Percentiles rank a stretch among this genome's conserved stretches.
Conservation (phyloP, 1,140 invertebrate species). For the Drosophila eugracilis region DNA sequence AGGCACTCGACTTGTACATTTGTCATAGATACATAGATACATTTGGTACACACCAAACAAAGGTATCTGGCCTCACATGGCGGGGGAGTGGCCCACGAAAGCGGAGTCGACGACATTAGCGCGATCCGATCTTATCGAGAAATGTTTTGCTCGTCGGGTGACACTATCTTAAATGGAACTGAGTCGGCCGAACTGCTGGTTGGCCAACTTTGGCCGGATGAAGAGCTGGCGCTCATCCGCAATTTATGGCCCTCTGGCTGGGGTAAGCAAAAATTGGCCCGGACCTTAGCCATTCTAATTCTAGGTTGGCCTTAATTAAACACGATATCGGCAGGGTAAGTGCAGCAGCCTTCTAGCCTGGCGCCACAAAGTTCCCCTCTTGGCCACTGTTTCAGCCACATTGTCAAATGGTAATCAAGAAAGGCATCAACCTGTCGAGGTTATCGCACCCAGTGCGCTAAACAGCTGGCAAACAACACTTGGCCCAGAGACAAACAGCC, state of each 20-base stretch:
- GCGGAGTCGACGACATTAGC: slow-evolving; percentile 19
- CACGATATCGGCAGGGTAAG: slow-evolving; percentile 64
- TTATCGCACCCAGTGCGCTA: slow-evolving; percentile 53
- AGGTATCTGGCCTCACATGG: slow-evolving; percentile 49
- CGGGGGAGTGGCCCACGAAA: slow-evolving; percentile 49
- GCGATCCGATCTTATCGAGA: slow-evolving; percentile 63
- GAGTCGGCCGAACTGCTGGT: slow-evolving; percentile 24
- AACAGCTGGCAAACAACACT: slow-evolving; percentile 22
- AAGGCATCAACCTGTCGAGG: slow-evolving; percentile 68
- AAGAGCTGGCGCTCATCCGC: slow-evolving; percentile 54
- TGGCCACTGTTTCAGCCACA: slow-evolving; percentile 8
- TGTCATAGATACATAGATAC: slow-evolving; percentile 75
- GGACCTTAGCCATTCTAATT: slow-evolving; percentile 30
- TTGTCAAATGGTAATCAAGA: slow-evolving; percentile 64
- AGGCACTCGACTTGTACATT: slow-evolving; percentile 68
- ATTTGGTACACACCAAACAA: slow-evolving; percentile 44
- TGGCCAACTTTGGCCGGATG: slow-evolving; percentile 21
- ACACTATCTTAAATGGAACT: slow-evolving; percentile 67
- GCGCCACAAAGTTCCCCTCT: slow-evolving; percentile 39
- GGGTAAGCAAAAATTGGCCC: slow-evolving; percentile 3
- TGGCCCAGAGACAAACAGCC: slow-evolving; percentile 29
- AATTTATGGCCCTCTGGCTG: slow-evolving; percentile 55
- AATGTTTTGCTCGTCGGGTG: slow-evolving; percentile 51
- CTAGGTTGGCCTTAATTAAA: slow-evolving; percentile 56
- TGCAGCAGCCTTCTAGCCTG: slow-evolving; percentile 15